These are phyloP conservation scores for Dascillus cervinus DNA, from an alignment of 2,888 invertebrate species.

Conservation along the genomic window DNA sequence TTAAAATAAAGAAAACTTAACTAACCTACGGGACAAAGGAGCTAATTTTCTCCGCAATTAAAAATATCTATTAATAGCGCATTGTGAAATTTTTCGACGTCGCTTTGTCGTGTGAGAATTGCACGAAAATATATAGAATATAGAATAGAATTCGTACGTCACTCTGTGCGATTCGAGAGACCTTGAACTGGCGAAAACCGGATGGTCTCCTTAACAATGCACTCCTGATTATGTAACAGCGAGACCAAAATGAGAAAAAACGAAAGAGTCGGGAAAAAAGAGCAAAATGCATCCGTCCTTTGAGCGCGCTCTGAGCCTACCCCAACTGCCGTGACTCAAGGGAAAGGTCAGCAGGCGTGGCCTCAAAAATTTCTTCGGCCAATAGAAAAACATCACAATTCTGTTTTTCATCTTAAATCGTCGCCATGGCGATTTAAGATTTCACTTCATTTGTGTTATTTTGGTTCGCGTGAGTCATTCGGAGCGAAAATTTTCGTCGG, in stretches of 20 bases:
- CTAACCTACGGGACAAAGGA: too few species aligned
- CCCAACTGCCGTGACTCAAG: slow-evolving; percentile 15
- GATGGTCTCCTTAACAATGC: slow-evolving; percentile 19
- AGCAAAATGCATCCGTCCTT: too few species aligned
- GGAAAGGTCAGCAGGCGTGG: slow-evolving; percentile 19
- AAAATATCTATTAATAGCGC: too few species aligned
- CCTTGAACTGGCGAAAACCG: slow-evolving; percentile 10
- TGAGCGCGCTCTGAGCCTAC: too few species aligned
- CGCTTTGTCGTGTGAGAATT: too few species aligned
- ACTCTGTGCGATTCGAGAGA: slow-evolving; percentile 1
- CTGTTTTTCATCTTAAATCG: too few species aligned
- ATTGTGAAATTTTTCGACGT: too few species aligned
- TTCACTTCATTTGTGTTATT: neutral
- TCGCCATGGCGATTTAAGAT: slow-evolving; percentile 10
- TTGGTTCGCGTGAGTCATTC: neutral
- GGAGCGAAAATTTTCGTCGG: neutral
- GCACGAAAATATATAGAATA: too few species aligned
- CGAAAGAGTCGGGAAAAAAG: too few species aligned
- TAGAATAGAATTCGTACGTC: slow-evolving; percentile 6
- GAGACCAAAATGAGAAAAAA: neutral
- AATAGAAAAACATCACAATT: too few species aligned
- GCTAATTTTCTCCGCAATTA: too few species aligned
- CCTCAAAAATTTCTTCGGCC: slow-evolving; percentile 8
- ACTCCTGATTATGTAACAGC: slow-evolving; percentile 21
- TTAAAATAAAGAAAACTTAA: too few species aligned